Evolutionary conservation across 2,113 vertebrate species (phyloP).

Genomic region (Anarhynchus alexandrinus): DNA sequence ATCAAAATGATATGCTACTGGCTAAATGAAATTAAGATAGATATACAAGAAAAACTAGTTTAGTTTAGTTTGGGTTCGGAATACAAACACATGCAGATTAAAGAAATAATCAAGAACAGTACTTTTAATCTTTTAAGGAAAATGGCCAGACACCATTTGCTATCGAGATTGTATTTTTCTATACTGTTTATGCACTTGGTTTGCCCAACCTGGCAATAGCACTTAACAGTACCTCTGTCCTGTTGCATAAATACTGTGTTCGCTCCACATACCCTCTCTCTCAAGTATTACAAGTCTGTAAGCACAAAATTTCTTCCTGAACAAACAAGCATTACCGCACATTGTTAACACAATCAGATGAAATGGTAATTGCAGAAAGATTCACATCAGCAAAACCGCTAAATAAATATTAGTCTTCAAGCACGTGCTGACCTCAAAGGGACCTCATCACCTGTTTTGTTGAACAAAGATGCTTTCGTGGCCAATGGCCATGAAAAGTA

Average conservation of each 20-base stretch:
- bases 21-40: neutral
- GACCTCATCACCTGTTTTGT: neutral
- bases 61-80: neutral
- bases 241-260: neutral
- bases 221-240: neutral
- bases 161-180: neutral
- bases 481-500: neutral
- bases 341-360: conserved; percentile 32
- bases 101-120: neutral
- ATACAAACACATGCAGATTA: neutral
- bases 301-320: neutral
- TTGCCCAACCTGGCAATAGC: neutral
- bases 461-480: neutral
- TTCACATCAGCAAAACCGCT: neutral
- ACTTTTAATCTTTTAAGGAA: neutral
- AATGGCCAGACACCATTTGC: neutral
- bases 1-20: neutral
- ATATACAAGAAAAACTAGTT: neutral
- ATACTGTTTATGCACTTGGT: neutral
- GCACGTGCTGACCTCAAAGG: conserved; percentile 2
- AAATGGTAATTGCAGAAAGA: conserved; percentile 8
- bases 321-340: neutral
- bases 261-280: neutral
- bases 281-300: neutral
- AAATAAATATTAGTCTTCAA: conserved; percentile 34